Conservation (phyloP, 1,140 invertebrate genomes). For the Mactra quadrangularis region DNA sequence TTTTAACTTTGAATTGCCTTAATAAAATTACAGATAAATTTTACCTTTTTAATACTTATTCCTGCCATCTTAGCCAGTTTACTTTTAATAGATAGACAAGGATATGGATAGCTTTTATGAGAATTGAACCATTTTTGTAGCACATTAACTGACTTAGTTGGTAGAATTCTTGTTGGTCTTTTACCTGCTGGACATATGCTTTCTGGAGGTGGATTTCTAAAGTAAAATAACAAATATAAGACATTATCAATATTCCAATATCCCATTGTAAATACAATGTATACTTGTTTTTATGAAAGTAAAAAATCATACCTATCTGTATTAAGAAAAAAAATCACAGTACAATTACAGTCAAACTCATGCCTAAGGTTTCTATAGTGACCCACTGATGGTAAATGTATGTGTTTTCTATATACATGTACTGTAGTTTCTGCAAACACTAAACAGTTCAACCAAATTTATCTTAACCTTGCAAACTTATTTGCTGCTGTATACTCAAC, state of each 20-base stretch:
- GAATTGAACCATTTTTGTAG: constrained; percentile 21
- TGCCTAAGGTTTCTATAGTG: no score
- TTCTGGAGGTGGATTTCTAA: constrained; percentile 35
- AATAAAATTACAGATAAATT: no score
- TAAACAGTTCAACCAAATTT: no score
- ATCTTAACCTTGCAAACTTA: no score
- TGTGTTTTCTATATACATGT: no score
- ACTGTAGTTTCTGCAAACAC: no score
- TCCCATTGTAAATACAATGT: neutral
- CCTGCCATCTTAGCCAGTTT: constrained; percentile 26
- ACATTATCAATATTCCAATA: neutral
- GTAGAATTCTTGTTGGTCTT: neutral
- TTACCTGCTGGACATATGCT: constrained; percentile 20
- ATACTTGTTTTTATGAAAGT: neutral
- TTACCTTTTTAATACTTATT: constrained; percentile 20
- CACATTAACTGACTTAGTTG: neutral
- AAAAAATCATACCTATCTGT: neutral
- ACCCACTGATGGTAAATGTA: no score
- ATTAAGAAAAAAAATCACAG: neutral
- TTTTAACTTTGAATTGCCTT: no score
- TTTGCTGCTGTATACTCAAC: no score
- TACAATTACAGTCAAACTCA: neutral
- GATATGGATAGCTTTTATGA: constrained; percentile 28
- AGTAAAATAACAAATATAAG: neutral
- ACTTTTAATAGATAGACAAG: neutral